Percentiles rank a stretch among this genome's conserved stretches.
phyloP scores from a whole-genome alignment of 2,113 vertebrate species.

The Vulpes ferrilata region DNA sequence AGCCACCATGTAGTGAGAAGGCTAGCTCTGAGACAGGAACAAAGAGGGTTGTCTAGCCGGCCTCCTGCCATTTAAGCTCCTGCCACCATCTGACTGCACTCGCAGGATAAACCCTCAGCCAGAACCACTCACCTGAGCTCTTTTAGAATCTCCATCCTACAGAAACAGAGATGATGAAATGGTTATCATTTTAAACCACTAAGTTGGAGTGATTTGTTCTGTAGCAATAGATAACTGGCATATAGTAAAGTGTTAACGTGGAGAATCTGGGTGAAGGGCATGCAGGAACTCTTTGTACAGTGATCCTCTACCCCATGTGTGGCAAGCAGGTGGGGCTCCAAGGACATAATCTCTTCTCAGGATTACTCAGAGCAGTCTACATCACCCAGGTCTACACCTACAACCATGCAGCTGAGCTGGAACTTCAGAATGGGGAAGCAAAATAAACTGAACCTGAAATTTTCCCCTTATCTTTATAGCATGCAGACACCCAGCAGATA shows the following conservation, averaged over 20 bases:
- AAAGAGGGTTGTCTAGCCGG: neutral
- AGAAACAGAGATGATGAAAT: constrained; percentile 33
- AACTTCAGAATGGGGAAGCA: neutral
- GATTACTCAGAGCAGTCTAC: neutral
- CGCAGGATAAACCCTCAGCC: neutral
- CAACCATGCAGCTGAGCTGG: neutral
- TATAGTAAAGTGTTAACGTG: neutral
- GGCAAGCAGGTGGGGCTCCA: neutral
- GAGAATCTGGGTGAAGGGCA: neutral
- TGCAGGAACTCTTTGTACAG: neutral
- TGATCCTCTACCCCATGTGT: neutral
- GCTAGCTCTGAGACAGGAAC: neutral
- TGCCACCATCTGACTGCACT: neutral
- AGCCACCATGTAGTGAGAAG: neutral
- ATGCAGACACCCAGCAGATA: neutral
- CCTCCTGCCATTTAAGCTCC: neutral
- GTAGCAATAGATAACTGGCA: neutral
- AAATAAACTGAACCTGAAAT: neutral
- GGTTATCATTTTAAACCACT: neutral
- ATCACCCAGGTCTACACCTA: neutral
- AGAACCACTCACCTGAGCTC: neutral
- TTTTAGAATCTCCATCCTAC: neutral
- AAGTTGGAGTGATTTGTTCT: neutral
- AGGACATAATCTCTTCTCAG: neutral
- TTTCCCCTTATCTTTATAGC: neutral